Evolutionary conservation across 2,888 invertebrate genomes (phyloP).

Genomic region (Cryptocephalus moraei): DNA sequence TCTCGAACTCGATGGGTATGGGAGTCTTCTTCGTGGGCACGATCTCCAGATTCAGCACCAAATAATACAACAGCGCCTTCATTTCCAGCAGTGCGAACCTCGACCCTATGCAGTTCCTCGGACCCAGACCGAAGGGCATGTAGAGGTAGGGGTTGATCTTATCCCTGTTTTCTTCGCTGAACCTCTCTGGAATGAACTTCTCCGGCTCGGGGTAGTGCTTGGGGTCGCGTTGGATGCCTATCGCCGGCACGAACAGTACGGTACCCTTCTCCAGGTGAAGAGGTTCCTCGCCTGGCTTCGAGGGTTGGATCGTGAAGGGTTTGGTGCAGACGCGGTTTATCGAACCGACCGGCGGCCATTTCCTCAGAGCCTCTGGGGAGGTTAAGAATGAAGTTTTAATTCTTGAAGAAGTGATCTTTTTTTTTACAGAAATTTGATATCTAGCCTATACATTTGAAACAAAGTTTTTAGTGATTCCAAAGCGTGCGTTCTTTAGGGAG

Average conservation of each 20-base stretch:
- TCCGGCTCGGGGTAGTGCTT: slow-evolving; percentile 46
- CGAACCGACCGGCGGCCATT: slow-evolving; percentile 46
- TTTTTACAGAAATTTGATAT: too few relatives aligned
- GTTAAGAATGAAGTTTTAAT: too few relatives aligned
- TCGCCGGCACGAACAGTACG: slow-evolving; percentile 39
- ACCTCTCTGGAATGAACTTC: slow-evolving; percentile 45
- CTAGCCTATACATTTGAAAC: too few relatives aligned
- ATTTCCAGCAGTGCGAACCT: neutral
- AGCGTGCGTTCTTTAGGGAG: too few relatives aligned
- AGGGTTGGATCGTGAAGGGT: slow-evolving; percentile 43
- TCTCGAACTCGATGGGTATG: neutral
- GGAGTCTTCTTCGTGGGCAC: neutral
- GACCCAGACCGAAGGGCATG: neutral
- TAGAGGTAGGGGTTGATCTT: neutral
- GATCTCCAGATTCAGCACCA: neutral
- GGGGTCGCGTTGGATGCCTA: slow-evolving; percentile 46
- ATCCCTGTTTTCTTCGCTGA: slow-evolving; percentile 25
- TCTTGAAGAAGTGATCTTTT: too few relatives aligned
- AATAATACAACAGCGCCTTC: neutral
- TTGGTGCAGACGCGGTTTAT: slow-evolving; percentile 46
- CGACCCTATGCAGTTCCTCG: neutral
- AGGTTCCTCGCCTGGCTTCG: slow-evolving; percentile 30
- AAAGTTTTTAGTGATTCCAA: too few relatives aligned
- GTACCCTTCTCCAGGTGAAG: slow-evolving; percentile 38
- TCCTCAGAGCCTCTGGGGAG: slow-evolving; percentile 43